Evolutionary conservation across 92 coral and sea anemone species (phyloP).

Genomic region (Phenganax marumi): DNA sequence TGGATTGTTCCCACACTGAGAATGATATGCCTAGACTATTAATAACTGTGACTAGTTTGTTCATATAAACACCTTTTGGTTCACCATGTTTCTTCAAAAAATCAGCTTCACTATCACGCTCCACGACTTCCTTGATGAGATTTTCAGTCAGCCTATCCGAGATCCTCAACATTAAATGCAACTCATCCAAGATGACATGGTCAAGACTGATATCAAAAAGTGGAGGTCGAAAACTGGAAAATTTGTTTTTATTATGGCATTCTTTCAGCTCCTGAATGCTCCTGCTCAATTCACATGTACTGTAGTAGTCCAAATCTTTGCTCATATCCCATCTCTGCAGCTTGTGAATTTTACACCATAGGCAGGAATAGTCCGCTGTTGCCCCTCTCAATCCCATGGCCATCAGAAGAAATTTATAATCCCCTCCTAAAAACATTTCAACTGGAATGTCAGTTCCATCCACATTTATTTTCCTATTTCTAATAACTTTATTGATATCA

Average conservation of each 20-base stretch:
- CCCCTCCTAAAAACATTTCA: constrained; percentile 40
- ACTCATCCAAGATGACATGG: constrained; percentile 43
- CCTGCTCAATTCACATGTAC: constrained; percentile 22
- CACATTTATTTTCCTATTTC: constrained; percentile 15
- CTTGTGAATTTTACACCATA: constrained; percentile 54
- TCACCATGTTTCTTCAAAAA: constrained; percentile 37
- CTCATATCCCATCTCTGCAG: constrained; percentile 46
- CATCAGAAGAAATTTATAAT: constrained; percentile 56
- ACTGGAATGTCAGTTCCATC: constrained; percentile 37
- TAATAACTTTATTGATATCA: constrained; percentile 34
- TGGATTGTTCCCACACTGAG: constrained; percentile 57
- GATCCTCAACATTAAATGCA: constrained; percentile 35
- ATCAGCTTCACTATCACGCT: constrained; percentile 42
- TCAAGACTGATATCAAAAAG: constrained; percentile 30
- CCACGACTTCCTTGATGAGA: constrained; percentile 23
- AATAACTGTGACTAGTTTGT: constrained; percentile 19
- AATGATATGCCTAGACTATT: constrained; percentile 51
- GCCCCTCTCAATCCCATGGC: constrained; percentile 57
- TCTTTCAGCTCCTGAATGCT: constrained; percentile 23
- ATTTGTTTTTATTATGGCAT: background rate
- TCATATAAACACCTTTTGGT: constrained; percentile 38
- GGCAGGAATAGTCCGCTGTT: constrained; percentile 48
- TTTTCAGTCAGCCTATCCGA: constrained; percentile 41
- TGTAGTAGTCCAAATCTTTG: constrained; percentile 23
- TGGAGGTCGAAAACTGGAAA: constrained; percentile 24